Percentiles rank a stretch among this genome's conserved stretches.
Evolutionary conservation across 2,797 vertebrate species (phyloP).

Genomic region (Psittacula echo): DNA sequence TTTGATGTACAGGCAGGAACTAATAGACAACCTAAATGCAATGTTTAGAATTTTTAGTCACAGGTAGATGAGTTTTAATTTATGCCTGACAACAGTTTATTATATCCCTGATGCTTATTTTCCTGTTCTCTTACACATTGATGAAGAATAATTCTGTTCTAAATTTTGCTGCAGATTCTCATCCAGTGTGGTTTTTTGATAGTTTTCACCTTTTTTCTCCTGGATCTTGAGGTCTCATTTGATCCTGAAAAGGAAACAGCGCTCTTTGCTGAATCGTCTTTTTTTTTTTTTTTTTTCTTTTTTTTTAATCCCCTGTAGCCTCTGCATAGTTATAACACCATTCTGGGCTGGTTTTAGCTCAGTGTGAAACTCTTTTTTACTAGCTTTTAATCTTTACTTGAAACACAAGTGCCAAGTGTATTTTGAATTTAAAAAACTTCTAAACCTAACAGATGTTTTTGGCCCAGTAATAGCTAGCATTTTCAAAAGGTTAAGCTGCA

Average conservation of each 20-base stretch:
- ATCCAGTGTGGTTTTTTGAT: not conserved
- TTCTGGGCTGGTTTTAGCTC: conserved; percentile 6
- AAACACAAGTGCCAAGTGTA: not conserved
- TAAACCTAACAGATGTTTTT: not conserved
- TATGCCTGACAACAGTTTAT: not conserved
- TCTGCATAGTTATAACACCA: conserved; percentile 45
- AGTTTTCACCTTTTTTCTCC: not conserved
- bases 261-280: conserved; percentile 8
- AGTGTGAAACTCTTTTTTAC: conserved; percentile 1
- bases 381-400: conserved; percentile 46
- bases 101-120: not conserved
- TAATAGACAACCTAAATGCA: not conserved
- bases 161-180: not conserved
- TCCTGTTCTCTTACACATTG: not conserved
- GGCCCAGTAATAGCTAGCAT: not conserved
- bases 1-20: not conserved
- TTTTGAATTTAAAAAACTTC: conserved; percentile 24
- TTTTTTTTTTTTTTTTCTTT: not conserved
- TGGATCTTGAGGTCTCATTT: not conserved
- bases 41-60: not conserved
- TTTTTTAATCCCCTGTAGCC: not conserved
- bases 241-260: conserved; percentile 1
- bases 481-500: conserved; percentile 20
- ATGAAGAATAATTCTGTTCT: not conserved
- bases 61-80: not conserved